Evolutionary conservation across 2,113 vertebrate genomes (phyloP).

Genomic region (Merops nubicus): DNA sequence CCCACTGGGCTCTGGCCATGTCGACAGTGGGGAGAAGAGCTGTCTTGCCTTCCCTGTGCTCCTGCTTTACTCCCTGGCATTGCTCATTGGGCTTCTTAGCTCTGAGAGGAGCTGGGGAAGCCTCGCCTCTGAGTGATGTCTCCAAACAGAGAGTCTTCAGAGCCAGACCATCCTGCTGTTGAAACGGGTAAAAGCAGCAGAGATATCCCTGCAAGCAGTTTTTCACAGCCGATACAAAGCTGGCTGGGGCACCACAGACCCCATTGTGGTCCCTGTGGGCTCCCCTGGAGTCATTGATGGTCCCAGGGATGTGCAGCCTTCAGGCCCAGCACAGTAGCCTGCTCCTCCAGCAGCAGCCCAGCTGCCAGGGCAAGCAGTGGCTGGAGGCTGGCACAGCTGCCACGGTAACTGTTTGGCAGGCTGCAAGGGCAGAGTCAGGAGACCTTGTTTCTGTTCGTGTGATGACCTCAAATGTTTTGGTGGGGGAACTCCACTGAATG

Average conservation of each 20-base stretch:
- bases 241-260: background rate
- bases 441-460: background rate
- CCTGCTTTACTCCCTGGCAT: background rate
- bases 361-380: background rate
- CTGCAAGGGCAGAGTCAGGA: background rate
- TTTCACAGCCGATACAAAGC: background rate
- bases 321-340: fast-evolving
- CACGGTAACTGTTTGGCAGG: background rate
- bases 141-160: background rate
- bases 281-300: background rate
- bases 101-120: background rate
- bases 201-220: background rate
- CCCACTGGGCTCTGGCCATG: background rate
- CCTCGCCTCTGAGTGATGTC: background rate
- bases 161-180: background rate
- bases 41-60: fast-evolving
- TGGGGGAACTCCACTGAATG: background rate
- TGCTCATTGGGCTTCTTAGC: background rate
- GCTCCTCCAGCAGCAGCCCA: background rate
- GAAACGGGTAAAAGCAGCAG: background rate
- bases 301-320: background rate
- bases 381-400: background rate
- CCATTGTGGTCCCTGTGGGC: fast-evolving
- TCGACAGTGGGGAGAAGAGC: background rate
- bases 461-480: background rate